phyloP scores from a whole-genome alignment of 2,113 vertebrate genomes.

The Sarotherodon lohbergeri region DNA sequence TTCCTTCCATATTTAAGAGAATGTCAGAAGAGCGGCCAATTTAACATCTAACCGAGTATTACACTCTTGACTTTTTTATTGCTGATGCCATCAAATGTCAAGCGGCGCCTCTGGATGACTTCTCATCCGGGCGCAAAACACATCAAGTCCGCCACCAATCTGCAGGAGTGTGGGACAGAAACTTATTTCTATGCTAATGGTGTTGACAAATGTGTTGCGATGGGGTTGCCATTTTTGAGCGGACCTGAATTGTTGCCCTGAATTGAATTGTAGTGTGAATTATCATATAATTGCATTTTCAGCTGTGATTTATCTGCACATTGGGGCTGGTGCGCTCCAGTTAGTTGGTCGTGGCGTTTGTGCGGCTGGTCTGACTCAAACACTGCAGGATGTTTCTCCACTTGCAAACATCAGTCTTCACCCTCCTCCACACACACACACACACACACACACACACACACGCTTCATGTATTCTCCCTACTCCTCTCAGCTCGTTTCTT shows the following conservation, averaged over 20 bases:
- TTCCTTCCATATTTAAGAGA: background rate
- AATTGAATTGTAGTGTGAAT: constrained; percentile 70
- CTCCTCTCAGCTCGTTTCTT: background rate
- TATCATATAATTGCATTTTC: constrained; percentile 71
- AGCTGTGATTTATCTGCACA: constrained; percentile 57
- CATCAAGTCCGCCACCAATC: constrained; percentile 28
- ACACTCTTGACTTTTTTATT: background rate
- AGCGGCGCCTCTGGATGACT: constrained; percentile 18
- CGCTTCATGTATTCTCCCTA: background rate
- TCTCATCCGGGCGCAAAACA: constrained; percentile 15
- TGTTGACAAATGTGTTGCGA: constrained; percentile 69
- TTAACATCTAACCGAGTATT: background rate
- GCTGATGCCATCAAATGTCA: constrained; percentile 43
- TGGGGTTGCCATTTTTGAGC: constrained; percentile 54
- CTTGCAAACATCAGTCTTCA: constrained; percentile 36
- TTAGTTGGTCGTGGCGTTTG: constrained; percentile 38
- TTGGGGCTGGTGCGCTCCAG: background rate
- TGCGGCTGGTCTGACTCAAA: constrained; percentile 24
- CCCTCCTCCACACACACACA: background rate
- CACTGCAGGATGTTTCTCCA: constrained; percentile 41
- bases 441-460: background rate
- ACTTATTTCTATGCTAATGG: constrained; percentile 77
- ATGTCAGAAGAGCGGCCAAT: background rate
- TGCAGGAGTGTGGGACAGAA: constrained; percentile 45
- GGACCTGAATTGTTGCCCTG: constrained; percentile 54